Evolutionary conservation across 2,797 vertebrate genomes (phyloP).

Genomic region (Eulemur albifrons): DNA sequence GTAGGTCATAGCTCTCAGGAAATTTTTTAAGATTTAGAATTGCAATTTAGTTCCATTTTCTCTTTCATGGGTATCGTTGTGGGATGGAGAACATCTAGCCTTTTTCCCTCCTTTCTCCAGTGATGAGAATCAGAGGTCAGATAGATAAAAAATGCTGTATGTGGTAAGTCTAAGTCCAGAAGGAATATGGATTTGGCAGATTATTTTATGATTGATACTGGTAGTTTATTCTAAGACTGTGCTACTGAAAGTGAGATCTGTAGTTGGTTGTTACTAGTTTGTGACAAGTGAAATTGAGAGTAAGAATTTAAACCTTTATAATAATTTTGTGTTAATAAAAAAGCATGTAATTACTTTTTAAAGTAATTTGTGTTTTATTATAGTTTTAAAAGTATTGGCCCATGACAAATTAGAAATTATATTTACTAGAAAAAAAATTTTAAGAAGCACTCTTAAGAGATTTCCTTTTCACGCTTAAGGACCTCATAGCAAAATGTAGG

Average conservation of each 20-base stretch:
- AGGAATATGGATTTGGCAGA: neutral
- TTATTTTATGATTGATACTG: neutral
- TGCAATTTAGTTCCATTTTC: neutral
- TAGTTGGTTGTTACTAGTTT: neutral
- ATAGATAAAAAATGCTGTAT: neutral
- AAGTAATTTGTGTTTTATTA: neutral
- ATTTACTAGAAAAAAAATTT: neutral
- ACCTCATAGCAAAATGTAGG: neutral
- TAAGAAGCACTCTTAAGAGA: constrained; percentile 6
- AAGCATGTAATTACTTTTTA: neutral
- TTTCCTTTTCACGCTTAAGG: neutral
- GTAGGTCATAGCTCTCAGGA: neutral
- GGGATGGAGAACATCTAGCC: neutral
- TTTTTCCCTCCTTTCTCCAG: neutral
- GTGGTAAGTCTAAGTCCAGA: neutral
- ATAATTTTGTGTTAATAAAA: neutral
- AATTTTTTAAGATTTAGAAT: neutral
- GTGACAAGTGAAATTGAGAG: neutral
- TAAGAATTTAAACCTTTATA: neutral
- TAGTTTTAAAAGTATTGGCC: constrained; percentile 15
- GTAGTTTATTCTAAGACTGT: neutral
- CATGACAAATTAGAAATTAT: neutral
- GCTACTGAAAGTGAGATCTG: neutral
- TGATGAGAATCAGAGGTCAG: constrained; percentile 9
- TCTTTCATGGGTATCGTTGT: neutral